phyloP scores from a whole-genome alignment of 2,888 invertebrate genomes.

The Andrena marginata region DNA sequence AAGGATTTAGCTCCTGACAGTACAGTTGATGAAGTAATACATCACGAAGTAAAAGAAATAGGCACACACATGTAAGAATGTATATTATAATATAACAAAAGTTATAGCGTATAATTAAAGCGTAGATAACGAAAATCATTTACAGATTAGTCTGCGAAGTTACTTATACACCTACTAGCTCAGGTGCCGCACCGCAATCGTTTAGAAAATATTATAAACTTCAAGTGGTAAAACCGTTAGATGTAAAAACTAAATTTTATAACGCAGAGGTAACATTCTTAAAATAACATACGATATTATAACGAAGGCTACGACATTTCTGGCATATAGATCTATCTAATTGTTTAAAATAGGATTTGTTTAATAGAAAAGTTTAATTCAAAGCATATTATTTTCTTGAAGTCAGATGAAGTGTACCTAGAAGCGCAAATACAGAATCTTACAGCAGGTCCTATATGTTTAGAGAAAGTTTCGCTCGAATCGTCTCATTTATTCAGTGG shows the following conservation, averaged over 20 bases:
- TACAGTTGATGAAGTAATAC: slow-evolving; percentile 97
- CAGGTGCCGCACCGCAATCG: slow-evolving; percentile 88
- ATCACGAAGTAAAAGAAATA: slow-evolving; percentile 99
- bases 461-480: slow-evolving; percentile 97
- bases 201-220: slow-evolving; percentile 99
- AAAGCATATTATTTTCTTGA: slow-evolving; percentile 51
- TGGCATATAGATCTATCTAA: neutral
- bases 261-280: slow-evolving; percentile 91
- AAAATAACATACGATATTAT: neutral
- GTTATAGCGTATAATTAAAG: neutral
- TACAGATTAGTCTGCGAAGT: slow-evolving; percentile 97
- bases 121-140: neutral
- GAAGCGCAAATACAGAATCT: slow-evolving; percentile 96
- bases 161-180: slow-evolving; percentile 91
- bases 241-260: slow-evolving; percentile 99
- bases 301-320: neutral
- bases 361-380: slow-evolving; percentile 6
- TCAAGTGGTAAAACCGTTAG: slow-evolving; percentile 98
- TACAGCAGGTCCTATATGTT: slow-evolving; percentile 95
- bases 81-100: neutral
- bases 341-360: neutral
- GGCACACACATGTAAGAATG: slow-evolving; percentile 96
- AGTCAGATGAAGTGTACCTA: slow-evolving; percentile 90
- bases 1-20: slow-evolving; percentile 90
- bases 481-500: slow-evolving; percentile 95